Evolutionary conservation across 2,888 invertebrate species (phyloP), one percentile per base, ranked within the genome.

Genomic region (Geotrupes spiniger): DNA sequence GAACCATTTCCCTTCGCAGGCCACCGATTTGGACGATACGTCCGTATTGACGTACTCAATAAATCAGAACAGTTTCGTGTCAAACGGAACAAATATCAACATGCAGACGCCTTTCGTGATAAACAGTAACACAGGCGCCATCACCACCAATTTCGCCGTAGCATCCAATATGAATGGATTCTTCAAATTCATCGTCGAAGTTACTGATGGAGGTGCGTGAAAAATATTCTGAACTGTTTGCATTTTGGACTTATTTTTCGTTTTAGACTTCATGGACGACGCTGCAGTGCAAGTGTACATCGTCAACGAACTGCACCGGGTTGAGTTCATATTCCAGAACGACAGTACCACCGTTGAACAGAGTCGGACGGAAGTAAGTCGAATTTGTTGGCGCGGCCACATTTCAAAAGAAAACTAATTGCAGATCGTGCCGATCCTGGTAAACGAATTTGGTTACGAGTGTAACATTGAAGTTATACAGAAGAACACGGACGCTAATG

Each of bases 381-480:
- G 5, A 6, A 21, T 21, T 21, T n/a, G n/a, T n/a, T n/a, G n/a
- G n/a, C n/a, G n/a, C n/a, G n/a, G n/a, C n/a, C n/a, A n/a, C n/a
- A n/a, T n/a, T 21, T 21, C 21, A 39, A 12, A 11, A 12, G 27
- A 26, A 36, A 15, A n/a, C n/a, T 16, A 42, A 47, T 64, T 62
- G 2, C 64, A 84, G 83, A 75, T 84, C 41, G 75, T 75, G 12
- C 60, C 73, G 11, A 76, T 78, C 5, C 78, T 85, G 56, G 68
- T 74, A 15, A 57, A 66, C 1, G 72, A 73, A 2, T 79, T 82
- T 66, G 61, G 62, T 16, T 78, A 79, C 72, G 73, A 70, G 29
- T 84, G 83, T 64, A 79, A 80, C 66, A 76, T 82, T 49, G 83
- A 83, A 67, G 74, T 76, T 46, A 74, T 80, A 44, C 63, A 74